Conservation (phyloP, 2,888 invertebrate genomes). For the Stomorhina lunata region DNA sequence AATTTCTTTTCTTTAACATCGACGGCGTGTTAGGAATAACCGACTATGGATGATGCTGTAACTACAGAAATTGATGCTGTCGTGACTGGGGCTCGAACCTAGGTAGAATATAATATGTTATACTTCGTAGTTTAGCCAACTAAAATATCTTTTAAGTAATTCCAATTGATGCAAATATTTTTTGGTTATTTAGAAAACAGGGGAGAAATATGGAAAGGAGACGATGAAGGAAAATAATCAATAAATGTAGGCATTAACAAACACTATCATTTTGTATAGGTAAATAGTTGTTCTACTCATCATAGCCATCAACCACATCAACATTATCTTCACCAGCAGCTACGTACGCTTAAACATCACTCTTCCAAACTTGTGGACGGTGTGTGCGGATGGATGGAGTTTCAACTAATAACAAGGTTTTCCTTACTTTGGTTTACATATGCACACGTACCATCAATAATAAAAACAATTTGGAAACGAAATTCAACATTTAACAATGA, state of each 20-base stretch:
- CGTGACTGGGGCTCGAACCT: too few species aligned
- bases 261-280: conserved; percentile 13
- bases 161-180: too few species aligned
- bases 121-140: background rate
- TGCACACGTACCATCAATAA: conserved; percentile 27
- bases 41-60: too few species aligned
- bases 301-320: conserved; percentile 26
- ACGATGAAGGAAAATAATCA: conserved; percentile 46
- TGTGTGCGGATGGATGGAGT: conserved; percentile 7
- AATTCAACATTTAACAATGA: conserved; percentile 22
- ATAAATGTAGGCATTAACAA: conserved; percentile 50
- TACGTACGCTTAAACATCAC: conserved; percentile 29
- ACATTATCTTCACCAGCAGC: background rate
- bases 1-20: too few species aligned
- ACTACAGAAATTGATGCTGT: background rate
- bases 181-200: too few species aligned
- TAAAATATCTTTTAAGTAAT: too few species aligned
- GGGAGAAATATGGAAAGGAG: background rate
- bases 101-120: too few species aligned
- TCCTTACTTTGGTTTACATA: conserved; percentile 2
- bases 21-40: too few species aligned
- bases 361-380: too few species aligned
- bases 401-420: conserved; percentile 28
- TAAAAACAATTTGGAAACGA: background rate
- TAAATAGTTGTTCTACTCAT: background rate